Percentiles rank a stretch among this genome's conserved stretches.
phyloP scores from a whole-genome alignment of 2,888 invertebrate genomes.

The Conchocele bisecta region DNA sequence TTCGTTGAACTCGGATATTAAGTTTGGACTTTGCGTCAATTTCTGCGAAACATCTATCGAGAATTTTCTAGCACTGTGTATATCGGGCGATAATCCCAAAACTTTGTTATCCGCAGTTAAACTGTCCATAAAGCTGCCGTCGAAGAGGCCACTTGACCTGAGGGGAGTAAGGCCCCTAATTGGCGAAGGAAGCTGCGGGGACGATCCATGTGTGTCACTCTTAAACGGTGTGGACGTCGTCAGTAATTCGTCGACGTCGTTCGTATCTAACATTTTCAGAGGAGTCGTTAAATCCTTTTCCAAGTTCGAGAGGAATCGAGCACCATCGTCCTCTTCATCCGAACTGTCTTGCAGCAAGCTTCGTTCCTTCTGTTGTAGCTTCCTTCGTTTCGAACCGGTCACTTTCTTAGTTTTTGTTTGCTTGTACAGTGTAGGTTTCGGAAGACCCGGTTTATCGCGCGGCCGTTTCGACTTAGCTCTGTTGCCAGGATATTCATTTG shows the following conservation, averaged over 20 bases:
- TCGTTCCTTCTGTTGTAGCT: conserved; percentile 59
- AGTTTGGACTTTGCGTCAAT: conserved; percentile 30
- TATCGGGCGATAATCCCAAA: conserved; percentile 49
- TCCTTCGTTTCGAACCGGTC: conserved; percentile 55
- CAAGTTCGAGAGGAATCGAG: conserved; percentile 55
- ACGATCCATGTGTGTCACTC: conserved; percentile 10
- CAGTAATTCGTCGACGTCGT: conserved; percentile 45
- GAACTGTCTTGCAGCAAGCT: conserved; percentile 62
- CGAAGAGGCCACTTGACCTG: conserved; percentile 53
- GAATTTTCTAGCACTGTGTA: conserved; percentile 21
- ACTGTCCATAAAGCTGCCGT: conserved; percentile 66
- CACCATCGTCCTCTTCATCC: conserved; percentile 60
- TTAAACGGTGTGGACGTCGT: conserved; percentile 69
- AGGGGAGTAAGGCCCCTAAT: conserved; percentile 65
- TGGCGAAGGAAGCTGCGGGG: conserved; percentile 62
- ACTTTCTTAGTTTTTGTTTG: conserved; percentile 37
- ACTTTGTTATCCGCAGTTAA: conserved; percentile 57
- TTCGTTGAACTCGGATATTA: conserved; percentile 40
- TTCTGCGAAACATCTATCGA: conserved; percentile 11
- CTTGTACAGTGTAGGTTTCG: conserved; percentile 67
- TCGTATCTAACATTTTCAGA: conserved; percentile 35
- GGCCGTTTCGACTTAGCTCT: conserved; percentile 38
- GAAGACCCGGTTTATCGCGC: conserved; percentile 56
- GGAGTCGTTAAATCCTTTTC: conserved; percentile 62
- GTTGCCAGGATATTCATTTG: conserved; percentile 36